These are phyloP conservation scores for Drosophila melanogaster DNA, from an alignment of 1,140 invertebrate species.

Conservation along the genomic window DNA sequence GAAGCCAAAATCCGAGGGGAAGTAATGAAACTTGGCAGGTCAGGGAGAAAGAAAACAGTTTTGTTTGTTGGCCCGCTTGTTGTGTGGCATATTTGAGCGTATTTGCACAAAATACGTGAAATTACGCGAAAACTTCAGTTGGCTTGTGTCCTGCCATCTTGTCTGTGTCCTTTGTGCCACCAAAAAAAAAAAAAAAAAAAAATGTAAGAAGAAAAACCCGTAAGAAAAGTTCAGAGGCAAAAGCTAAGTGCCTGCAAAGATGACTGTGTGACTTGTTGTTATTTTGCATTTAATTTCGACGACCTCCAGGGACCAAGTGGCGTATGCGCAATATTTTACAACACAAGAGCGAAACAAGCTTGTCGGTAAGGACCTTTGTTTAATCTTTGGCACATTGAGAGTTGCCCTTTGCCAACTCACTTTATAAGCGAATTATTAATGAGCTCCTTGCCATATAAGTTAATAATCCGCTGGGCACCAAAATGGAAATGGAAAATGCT, in stretches of 20 bases:
- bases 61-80: constrained; percentile 49
- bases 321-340: constrained; percentile 55
- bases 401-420: constrained; percentile 44
- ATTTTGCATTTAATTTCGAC: constrained; percentile 75
- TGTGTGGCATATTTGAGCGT: constrained; percentile 75
- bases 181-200: neutral
- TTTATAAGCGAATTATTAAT: constrained; percentile 69
- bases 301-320: constrained; percentile 45
- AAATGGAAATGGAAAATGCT: constrained; percentile 8
- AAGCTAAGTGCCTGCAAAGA: constrained; percentile 41
- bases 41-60: constrained; percentile 54
- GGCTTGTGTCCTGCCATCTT: constrained; percentile 39
- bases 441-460: constrained; percentile 64
- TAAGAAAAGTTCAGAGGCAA: constrained; percentile 14
- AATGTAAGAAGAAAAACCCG: no score
- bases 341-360: constrained; percentile 22
- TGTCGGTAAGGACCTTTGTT: constrained; percentile 22
- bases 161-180: constrained; percentile 7
- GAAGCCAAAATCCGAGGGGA: neutral
- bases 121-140: constrained; percentile 74
- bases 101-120: constrained; percentile 81
- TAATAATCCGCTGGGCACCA: constrained; percentile 51
- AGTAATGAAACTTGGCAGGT: constrained; percentile 44
- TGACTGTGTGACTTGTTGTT: constrained; percentile 43
- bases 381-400: constrained; percentile 43